A percentile compares a stretch with the other conserved stretches of the same genome.
These are phyloP conservation scores for Sula dactylatra DNA, from an alignment of 2,113 vertebrate genomes.

Conservation along the genomic window DNA sequence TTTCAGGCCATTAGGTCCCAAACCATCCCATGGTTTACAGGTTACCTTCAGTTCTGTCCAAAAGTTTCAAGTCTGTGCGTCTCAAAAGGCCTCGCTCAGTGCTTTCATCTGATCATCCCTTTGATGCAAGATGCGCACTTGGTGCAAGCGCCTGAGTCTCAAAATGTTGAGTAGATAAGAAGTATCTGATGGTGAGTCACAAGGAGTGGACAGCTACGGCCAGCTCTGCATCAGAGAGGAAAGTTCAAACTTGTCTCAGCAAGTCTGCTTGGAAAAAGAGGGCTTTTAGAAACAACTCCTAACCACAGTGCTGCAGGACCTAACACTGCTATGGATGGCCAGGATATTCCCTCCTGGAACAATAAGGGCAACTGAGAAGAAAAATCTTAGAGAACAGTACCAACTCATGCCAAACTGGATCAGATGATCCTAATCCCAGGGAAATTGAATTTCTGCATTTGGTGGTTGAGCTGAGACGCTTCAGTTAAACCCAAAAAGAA, in stretches of 20 bases:
- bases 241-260: not conserved
- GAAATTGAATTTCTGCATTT: not conserved
- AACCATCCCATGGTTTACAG: not conserved
- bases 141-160: not conserved
- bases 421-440: not conserved
- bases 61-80: not conserved
- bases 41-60: not conserved
- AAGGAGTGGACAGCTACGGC: not conserved
- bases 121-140: accelerated
- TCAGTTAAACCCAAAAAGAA: not conserved
- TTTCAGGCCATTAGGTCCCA: not conserved
- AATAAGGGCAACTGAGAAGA: not conserved
- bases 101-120: not conserved
- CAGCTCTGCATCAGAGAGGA: too few relatives aligned
- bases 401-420: not conserved
- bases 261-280: not conserved
- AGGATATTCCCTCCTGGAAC: not conserved
- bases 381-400: not conserved
- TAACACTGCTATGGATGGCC: not conserved
- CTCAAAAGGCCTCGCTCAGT: not conserved
- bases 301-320: not conserved
- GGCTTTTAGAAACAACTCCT: not conserved
- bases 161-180: not conserved
- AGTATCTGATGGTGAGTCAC: not conserved
- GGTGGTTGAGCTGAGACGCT: not conserved